Conservation (phyloP, 1,140 invertebrate genomes). For the Diorhabda sublineata region DNA sequence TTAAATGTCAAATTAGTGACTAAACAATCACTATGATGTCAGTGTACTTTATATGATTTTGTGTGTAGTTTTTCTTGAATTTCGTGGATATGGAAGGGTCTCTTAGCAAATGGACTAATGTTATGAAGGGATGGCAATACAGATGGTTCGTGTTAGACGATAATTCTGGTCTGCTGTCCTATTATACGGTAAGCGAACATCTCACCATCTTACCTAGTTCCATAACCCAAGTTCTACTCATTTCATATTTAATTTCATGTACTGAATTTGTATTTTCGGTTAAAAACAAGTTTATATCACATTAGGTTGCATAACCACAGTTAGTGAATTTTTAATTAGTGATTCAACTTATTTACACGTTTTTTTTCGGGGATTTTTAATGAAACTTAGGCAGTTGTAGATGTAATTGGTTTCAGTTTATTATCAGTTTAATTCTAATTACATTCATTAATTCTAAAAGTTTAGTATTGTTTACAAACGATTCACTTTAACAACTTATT, state of each 20-base stretch:
- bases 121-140: conserved; percentile 99
- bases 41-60: conserved; percentile 15
- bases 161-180: conserved; percentile 89
- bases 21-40: conserved; percentile 20
- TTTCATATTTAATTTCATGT: background rate
- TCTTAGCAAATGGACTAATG: conserved; percentile 99
- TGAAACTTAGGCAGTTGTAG: no score
- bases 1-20: conserved; percentile 29
- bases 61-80: conserved; percentile 30
- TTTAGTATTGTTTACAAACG: no score
- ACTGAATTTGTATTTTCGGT: background rate
- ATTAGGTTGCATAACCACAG: no score
- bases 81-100: conserved; percentile 88
- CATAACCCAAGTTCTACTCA: conserved; percentile 9
- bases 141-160: conserved; percentile 98
- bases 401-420: no score
- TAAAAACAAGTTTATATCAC: no score
- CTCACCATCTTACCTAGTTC: background rate
- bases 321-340: no score
- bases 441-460: no score
- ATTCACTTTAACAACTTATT: no score
- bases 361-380: no score
- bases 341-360: no score
- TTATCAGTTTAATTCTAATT: no score
- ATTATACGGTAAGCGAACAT: conserved; percentile 84